Base-by-base conservation (phyloP, 2,113 vertebrate genomes). In the Rhea americana region DNA sequence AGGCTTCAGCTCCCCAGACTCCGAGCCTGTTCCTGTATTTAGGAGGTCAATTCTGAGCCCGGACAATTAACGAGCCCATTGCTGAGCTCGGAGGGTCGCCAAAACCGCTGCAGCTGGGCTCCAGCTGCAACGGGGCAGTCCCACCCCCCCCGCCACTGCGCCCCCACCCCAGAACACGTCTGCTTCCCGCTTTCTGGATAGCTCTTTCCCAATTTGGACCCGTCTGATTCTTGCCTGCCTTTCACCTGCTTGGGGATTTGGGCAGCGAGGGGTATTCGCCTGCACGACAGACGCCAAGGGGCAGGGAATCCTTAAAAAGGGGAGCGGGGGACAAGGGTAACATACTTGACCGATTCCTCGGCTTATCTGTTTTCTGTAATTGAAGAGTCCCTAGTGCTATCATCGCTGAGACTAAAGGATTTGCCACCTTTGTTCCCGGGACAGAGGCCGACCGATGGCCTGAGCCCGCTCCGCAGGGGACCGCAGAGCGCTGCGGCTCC, bases 121-220 rank as follows among this genome's bases (percentile, higher is more conserved):
- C 91, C 47, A 21, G 17, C 25, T n/a, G 47, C 47, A 50, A 3
- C 8, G 43, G 25, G 9, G 20, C 66, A 70, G 5, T 66, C 73
- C 35, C 43, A 7, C 0, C 22, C 75, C 47, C 11, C 22, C 19
- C 28, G 2, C 26, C 5, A 2, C 55, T 2, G 45, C 43, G 2
- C 22, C 13, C 11, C 2, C 6, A 2, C 41, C n/a, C 3, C 0
- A 1, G 12, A n/a, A 9, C 2, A 3, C 30, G 32, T 30, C 45
- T 47, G 22, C 22, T 48, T n/a, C 48, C 66, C 30, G 48, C 70
- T 26, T 35, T 66, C 37, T 20, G 61, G 26, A 19, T 16, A 67
- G 66, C 10, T 1, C 2, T 15, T 77, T 76, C 84, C 67, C 35
- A 4, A 3, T 16, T 30, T 0, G 85, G 95, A 91, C 93, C 90